A percentile compares a stretch with the other conserved stretches of the same genome.
Conservation (phyloP, 2,888 invertebrate genomes). For the Thumatha senex region DNA sequence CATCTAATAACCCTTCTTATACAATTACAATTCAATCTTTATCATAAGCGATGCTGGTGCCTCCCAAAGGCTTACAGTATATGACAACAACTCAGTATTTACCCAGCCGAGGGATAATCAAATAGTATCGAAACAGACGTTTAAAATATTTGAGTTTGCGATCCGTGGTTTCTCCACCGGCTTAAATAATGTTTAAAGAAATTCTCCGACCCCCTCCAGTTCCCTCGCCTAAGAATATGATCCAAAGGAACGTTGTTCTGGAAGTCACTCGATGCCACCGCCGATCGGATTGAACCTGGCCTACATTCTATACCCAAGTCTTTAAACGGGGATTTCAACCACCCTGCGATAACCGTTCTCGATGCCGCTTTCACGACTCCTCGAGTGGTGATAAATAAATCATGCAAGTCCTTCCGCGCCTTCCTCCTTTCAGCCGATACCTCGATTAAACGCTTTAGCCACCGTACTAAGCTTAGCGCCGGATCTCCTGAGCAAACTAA, state of each 20-base stretch:
- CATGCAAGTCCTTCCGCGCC: background rate
- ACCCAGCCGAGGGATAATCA: background rate
- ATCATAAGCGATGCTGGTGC: too few relatives aligned
- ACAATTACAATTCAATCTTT: too few relatives aligned
- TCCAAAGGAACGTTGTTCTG: background rate
- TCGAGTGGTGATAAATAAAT: background rate
- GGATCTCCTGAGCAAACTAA: too few relatives aligned
- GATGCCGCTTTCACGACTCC: background rate
- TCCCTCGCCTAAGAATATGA: background rate
- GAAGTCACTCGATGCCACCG: background rate
- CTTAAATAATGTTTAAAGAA: background rate
- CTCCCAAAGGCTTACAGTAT: too few relatives aligned
- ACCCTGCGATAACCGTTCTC: background rate
- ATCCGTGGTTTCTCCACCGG: too few relatives aligned
- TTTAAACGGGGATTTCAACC: background rate
- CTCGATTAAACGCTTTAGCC: too few relatives aligned
- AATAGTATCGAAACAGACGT: background rate
- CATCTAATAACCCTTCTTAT: too few relatives aligned
- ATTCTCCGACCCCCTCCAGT: background rate
- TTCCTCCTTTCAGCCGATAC: too few relatives aligned
- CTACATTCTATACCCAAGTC: background rate
- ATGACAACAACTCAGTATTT: too few relatives aligned
- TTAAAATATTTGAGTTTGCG: background rate
- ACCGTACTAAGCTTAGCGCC: too few relatives aligned
- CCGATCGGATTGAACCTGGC: background rate